Base-by-base conservation (phyloP, 2,797 vertebrate genomes). In the Pygocentrus nattereri region DNA sequence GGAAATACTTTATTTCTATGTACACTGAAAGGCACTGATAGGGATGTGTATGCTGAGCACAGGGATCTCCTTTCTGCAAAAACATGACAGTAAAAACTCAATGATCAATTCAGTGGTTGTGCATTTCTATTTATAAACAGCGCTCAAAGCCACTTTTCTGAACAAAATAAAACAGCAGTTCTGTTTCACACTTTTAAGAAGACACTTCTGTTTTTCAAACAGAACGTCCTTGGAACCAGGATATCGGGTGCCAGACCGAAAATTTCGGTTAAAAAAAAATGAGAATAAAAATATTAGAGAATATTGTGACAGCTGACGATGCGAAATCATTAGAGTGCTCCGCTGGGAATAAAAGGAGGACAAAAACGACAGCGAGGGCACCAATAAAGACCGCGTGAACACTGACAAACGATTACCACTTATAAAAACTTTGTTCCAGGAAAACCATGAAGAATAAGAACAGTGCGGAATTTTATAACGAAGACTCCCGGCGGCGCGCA, bases 1-100 rank as follows among this genome's bases (percentile, higher is more conserved):
- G 72, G 54, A 74, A 74, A 59, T 23, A 25, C n/a, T 74, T 74
- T 74, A 74, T 54, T 74, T 61, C 16, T 62, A 76, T 76, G 25
- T 50, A 64, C 59, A 76, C 10, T 49, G 8, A 49, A 76, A 76
- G 74, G 74, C 74, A 76, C 74, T 62, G 58, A 58, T 15, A 12
- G 4, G 25, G n/a, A 18, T 2, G 7, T 23, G 50, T 56, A 27
- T 31, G 13, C 16, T 25, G 25, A 72, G 69, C 52, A 61, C 13
- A 62, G 15, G 6, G 34, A n/a, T 23, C 30, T n/a, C 8, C 13
- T 1, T 11, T 11, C 12, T 16, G 8, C 16, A 47, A 23, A 50
- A 50, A 19, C 49, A 49, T 1, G 30, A 18, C 47, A 30, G 6
- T 21, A 30, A 44, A 47, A 13, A 5, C 18, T 41, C 11, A 15